A percentile compares a stretch with the other conserved stretches of the same genome.
Evolutionary conservation across 2,888 invertebrate species (phyloP).

Genomic region (Epinotia ramella): DNA sequence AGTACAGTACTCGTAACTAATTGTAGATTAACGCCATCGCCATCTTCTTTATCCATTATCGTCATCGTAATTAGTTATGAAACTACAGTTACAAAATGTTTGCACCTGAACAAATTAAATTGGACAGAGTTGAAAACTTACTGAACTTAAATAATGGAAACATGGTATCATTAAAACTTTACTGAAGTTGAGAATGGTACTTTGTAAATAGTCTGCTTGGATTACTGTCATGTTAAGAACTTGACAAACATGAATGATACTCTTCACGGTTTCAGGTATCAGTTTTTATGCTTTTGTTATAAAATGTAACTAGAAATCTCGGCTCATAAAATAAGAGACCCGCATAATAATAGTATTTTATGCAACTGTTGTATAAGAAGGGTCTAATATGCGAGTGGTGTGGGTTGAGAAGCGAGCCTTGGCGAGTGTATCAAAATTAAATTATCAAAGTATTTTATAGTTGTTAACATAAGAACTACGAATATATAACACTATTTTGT

Average conservation of each 20-base stretch:
- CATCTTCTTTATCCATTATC: not conserved
- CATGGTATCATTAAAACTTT: slow-evolving; percentile 36
- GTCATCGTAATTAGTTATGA: not conserved
- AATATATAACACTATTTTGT: too few relatives aligned
- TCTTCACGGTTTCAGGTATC: not conserved
- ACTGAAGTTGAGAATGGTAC: slow-evolving; percentile 20
- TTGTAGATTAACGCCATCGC: not conserved
- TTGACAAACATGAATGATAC: slow-evolving; percentile 14
- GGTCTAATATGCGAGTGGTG: too few relatives aligned
- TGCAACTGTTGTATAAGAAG: too few relatives aligned
- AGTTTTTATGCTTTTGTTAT: not conserved
- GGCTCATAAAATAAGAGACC: not conserved
- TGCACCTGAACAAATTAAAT: slow-evolving; percentile 23
- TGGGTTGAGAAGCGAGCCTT: too few relatives aligned
- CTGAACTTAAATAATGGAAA: slow-evolving; percentile 25
- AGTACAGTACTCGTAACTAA: not conserved
- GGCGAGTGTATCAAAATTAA: too few relatives aligned
- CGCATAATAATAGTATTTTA: not conserved
- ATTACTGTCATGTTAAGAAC: slow-evolving; percentile 33
- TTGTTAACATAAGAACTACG: too few relatives aligned
- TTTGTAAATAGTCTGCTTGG: slow-evolving; percentile 28
- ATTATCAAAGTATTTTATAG: too few relatives aligned
- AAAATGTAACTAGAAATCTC: not conserved
- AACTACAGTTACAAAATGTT: not conserved
- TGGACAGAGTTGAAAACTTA: slow-evolving; percentile 10